Base-by-base conservation (phyloP, 2,888 invertebrate species). In the Tetranychus truncatus region DNA sequence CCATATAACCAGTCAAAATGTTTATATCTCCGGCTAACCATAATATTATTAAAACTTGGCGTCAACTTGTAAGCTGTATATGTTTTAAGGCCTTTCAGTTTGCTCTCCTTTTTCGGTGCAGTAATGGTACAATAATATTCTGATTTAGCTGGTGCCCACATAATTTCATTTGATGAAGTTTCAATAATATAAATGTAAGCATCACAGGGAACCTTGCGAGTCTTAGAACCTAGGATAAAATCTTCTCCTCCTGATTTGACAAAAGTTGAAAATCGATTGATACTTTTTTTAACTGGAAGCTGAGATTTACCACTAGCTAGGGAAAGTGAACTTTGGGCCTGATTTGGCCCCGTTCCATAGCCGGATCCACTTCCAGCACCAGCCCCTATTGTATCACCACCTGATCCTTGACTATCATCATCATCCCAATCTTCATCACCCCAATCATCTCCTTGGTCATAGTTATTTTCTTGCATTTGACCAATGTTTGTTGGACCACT, bases 1-100 rank as follows among this genome's bases (percentile, higher is more conserved):
- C 92, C 92, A 84, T 96, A 95, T 75, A 99, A 84, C 99, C 99
- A 99, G 85, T 99, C 97, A 84, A 99, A 99, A 83, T 97, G 97
- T 84, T 99, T 99, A 84, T 96, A 97, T 79, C 97, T 87, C 78
- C 97, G 87, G 77, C 84, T 84, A 34, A 85, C 96, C 85, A 93
- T 92, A 80, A 93, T 90, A 81, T 91, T 91, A 81, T 84, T 84
- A 83, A 88, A 87, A 78, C 94, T 92, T 4, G 95, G 95, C 75
- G 94, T 95, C 77, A 97, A 83, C 81, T 95, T 92, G 84, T 97
- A 97, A 72, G 95, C 95, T 80, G 97, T 97, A 81, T 91, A 99
- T 81, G 93, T 95, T 84, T 97, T 97, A 80, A 97, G 88, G 69
- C 95, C 97, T 82, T 95, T 95, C 81, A 97, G 88, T 85, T 99